Evolutionary conservation across 2,113 vertebrate species (phyloP).

Genomic region (Mustelus asterias): DNA sequence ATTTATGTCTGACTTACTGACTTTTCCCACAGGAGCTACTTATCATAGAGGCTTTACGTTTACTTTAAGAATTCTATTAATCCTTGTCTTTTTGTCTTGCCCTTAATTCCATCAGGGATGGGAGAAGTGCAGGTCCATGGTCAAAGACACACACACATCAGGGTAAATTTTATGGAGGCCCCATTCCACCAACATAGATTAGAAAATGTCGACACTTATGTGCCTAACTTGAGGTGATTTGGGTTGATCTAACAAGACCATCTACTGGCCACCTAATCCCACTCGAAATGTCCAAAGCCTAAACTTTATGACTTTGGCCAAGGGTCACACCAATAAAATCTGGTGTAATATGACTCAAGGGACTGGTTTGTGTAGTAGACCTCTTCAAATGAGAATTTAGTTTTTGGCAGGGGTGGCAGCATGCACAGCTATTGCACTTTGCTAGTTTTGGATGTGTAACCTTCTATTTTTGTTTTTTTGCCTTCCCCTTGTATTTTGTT

Average conservation of each 20-base stretch:
- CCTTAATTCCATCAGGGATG: background rate
- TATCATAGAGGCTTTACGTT: background rate
- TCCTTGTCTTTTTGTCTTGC: background rate
- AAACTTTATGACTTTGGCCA: background rate
- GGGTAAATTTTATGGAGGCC: background rate
- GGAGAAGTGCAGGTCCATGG: background rate
- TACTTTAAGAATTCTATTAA: background rate
- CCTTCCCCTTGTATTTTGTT: background rate
- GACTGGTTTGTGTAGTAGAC: background rate
- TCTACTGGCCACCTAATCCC: background rate
- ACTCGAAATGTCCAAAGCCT: background rate
- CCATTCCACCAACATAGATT: background rate
- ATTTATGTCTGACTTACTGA: slow-evolving; percentile 1
- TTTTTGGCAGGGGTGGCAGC: background rate
- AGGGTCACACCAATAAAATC: background rate
- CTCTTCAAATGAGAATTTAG: background rate
- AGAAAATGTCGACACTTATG: background rate
- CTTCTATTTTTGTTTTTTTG: background rate
- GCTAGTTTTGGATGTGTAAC: background rate
- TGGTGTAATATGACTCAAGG: background rate
- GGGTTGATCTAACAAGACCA: background rate
- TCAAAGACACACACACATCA: background rate
- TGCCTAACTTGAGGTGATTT: background rate
- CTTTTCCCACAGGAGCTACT: background rate
- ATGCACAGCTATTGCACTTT: background rate